These are phyloP conservation scores for Cotesia glomerata DNA, from an alignment of 1,140 invertebrate species.

Conservation along the genomic window DNA sequence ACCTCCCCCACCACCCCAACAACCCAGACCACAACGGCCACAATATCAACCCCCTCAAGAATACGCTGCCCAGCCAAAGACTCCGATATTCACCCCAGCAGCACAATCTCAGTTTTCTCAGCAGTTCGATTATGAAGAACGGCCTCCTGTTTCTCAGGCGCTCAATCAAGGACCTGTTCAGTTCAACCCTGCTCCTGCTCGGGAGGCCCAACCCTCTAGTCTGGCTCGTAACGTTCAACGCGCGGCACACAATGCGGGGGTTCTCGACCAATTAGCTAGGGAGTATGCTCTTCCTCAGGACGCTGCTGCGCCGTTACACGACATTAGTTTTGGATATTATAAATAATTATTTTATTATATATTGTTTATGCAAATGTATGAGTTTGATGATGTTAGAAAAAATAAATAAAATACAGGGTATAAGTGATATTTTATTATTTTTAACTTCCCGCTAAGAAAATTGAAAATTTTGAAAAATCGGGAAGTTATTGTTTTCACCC, in stretches of 20 bases:
- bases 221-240: not conserved
- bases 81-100: slow-evolving; percentile 14
- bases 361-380: not conserved
- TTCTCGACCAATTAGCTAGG: slow-evolving; percentile 79
- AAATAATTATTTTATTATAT: slow-evolving; percentile 47
- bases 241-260: slow-evolving; percentile 61
- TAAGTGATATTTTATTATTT: too few relatives aligned
- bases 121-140: slow-evolving; percentile 51
- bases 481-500: too few relatives aligned
- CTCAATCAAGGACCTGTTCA: slow-evolving; percentile 60
- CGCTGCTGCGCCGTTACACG: slow-evolving; percentile 72
- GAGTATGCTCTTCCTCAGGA: slow-evolving; percentile 78
- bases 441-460: too few relatives aligned
- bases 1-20: not conserved
- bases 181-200: slow-evolving; percentile 56
- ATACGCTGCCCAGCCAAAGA: slow-evolving; percentile 32
- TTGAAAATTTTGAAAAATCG: too few relatives aligned
- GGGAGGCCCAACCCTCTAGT: slow-evolving; percentile 51
- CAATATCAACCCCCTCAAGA: slow-evolving; percentile 13
- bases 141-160: slow-evolving; percentile 58
- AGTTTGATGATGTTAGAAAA: not conserved
- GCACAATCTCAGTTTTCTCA: slow-evolving; percentile 36
- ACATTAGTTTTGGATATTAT: slow-evolving; percentile 80
- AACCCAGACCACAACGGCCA: slow-evolving; percentile 20
- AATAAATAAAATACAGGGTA: too few relatives aligned